Conservation (phyloP, 35 echinoderm and acorn worm genomes). For the Anneissia japonica region DNA sequence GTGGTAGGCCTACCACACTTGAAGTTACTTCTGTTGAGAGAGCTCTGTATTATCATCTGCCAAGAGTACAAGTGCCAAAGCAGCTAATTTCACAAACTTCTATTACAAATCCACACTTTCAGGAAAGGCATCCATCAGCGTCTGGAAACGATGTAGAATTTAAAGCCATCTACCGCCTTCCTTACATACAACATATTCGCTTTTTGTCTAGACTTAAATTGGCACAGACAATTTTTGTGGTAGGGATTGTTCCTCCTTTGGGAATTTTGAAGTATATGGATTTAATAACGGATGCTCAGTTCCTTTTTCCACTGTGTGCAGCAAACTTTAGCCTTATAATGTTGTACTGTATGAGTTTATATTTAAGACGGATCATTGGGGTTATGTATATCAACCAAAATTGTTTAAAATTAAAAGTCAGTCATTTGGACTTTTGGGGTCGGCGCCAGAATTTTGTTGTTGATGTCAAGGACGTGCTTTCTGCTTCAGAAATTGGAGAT, state of each 20-base stretch:
- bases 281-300: background rate
- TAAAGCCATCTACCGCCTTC: background rate
- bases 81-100: too few relatives aligned
- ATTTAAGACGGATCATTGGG: background rate
- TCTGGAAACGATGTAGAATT: too few relatives aligned
- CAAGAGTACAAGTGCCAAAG: too few relatives aligned
- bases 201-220: background rate
- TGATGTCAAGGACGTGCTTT: background rate
- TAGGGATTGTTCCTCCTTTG: background rate
- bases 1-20: too few relatives aligned
- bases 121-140: too few relatives aligned
- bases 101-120: too few relatives aligned
- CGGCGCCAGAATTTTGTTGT: background rate
- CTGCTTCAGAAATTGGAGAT: background rate
- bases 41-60: too few relatives aligned
- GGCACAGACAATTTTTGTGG: background rate
- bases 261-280: background rate
- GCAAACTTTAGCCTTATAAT: background rate
- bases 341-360: background rate
- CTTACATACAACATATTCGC: background rate
- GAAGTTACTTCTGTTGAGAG: too few relatives aligned
- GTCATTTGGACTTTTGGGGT: background rate
- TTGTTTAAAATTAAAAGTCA: background rate
- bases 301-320: background rate
- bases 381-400: background rate